Percentiles rank a stretch among this genome's conserved stretches.
Evolutionary conservation across 1,140 invertebrate genomes (phyloP).

Genomic region (Metaphire vulgaris): DNA sequence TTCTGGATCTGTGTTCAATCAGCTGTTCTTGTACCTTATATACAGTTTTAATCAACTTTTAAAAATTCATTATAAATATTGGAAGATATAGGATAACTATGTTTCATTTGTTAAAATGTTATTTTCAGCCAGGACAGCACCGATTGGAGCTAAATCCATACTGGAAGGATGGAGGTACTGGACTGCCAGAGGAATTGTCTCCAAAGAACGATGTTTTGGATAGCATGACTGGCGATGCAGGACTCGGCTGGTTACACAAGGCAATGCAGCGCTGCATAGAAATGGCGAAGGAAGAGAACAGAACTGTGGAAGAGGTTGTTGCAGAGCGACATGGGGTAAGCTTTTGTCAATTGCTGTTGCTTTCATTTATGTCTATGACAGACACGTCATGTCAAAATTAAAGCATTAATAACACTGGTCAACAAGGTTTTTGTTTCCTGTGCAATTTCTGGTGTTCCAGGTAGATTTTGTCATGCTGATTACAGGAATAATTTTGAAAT

Average conservation of each 20-base stretch:
- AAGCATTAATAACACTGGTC: no score
- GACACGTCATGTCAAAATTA: background rate
- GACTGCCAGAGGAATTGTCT: constrained; percentile 58
- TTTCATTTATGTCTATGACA: background rate
- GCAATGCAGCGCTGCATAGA: constrained; percentile 58
- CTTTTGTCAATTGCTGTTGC: constrained; percentile 25
- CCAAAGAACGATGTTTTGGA: background rate
- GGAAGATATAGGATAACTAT: no score
- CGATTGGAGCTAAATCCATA: constrained; percentile 79
- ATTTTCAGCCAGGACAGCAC: constrained; percentile 64
- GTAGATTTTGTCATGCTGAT: no score
- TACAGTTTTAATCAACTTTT: no score
- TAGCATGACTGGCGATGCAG: constrained; percentile 46
- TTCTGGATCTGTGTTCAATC: no score
- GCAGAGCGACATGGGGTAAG: constrained; percentile 62
- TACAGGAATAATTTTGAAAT: no score
- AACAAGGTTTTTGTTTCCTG: no score
- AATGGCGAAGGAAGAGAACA: constrained; percentile 57
- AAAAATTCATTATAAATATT: no score
- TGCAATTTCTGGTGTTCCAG: no score
- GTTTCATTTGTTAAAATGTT: no score
- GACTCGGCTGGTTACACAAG: constrained; percentile 58
- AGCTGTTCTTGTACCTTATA: no score
- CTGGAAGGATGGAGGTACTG: constrained; percentile 80
- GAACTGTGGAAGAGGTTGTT: constrained; percentile 59